Evolutionary conservation across 2,888 invertebrate genomes (phyloP).

Genomic region (Caenorhabditis japonica): DNA sequence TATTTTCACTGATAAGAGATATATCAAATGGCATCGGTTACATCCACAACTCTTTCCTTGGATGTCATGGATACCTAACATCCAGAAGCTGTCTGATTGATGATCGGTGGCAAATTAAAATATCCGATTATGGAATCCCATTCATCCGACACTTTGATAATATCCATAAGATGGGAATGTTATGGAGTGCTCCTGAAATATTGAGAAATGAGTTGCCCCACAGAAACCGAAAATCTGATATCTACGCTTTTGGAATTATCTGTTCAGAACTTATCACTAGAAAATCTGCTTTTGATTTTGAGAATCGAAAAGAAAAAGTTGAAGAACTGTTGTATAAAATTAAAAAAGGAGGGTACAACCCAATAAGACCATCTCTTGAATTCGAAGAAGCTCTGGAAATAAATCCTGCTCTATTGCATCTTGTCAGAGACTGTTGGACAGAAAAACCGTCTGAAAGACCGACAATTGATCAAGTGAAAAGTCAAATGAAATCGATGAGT

Average conservation of each 20-base stretch:
- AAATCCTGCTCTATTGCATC: conserved; percentile 37
- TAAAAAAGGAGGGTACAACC: conserved; percentile 52
- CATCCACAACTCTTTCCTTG: conserved; percentile 38
- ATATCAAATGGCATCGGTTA: conserved; percentile 58
- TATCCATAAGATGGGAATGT: conserved; percentile 17
- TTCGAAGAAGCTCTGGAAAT: neutral
- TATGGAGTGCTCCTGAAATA: conserved; percentile 69
- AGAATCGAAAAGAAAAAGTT: conserved; percentile 48
- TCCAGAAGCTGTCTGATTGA: conserved; percentile 60
- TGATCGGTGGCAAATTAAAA: conserved; percentile 67
- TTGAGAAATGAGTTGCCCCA: conserved; percentile 38
- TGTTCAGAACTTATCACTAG: conserved; percentile 55
- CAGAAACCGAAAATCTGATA: conserved; percentile 48
- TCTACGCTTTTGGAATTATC: conserved; percentile 66
- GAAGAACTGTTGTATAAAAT: conserved; percentile 55
- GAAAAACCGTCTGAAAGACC: conserved; percentile 66
- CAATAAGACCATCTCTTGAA: conserved; percentile 41
- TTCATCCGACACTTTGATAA: conserved; percentile 25
- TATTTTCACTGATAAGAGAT: conserved; percentile 71
- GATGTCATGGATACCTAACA: conserved; percentile 45
- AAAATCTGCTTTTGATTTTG: conserved; percentile 44
- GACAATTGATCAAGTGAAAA: conserved; percentile 54
- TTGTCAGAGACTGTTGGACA: conserved; percentile 69
- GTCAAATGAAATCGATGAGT: conserved; percentile 36
- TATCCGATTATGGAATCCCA: conserved; percentile 43